Evolutionary conservation across 92 coral and sea anemone genomes (phyloP).

Genomic region (Parazoanthus darwini): DNA sequence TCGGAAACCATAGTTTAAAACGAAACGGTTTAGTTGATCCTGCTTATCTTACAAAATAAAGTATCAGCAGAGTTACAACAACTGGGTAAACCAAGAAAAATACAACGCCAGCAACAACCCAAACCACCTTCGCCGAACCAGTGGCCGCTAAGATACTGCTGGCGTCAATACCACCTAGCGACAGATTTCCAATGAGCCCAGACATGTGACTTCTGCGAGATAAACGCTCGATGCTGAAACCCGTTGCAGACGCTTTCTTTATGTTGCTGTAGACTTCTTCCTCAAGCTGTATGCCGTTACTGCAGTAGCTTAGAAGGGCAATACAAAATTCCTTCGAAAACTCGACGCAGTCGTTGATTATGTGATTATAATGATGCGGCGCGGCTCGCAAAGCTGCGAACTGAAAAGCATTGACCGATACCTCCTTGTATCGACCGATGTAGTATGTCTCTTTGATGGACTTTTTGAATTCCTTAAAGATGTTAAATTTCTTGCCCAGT

Average conservation of each 20-base stretch:
- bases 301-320: constrained; percentile 72
- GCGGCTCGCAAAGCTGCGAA: constrained; percentile 84
- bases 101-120: constrained; percentile 1
- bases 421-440: constrained; percentile 75
- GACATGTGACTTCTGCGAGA: constrained; percentile 74
- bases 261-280: constrained; percentile 68
- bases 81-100: constrained; percentile 58
- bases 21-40: too few species aligned
- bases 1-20: too few species aligned
- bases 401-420: constrained; percentile 64
- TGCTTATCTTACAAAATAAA: constrained; percentile 5
- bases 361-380: constrained; percentile 78
- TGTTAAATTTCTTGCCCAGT: constrained; percentile 55
- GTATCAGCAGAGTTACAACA: constrained; percentile 21
- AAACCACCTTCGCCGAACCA: constrained; percentile 16
- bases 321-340: constrained; percentile 89
- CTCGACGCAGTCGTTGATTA: constrained; percentile 90
- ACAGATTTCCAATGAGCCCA: constrained; percentile 72
- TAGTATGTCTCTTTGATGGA: constrained; percentile 63
- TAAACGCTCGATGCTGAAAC: constrained; percentile 80
- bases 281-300: constrained; percentile 73
- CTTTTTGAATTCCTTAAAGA: constrained; percentile 62
- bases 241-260: constrained; percentile 83
- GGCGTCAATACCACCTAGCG: constrained; percentile 74
- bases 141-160: constrained; percentile 59